phyloP scores from a whole-genome alignment of 2,888 invertebrate species.

The Orthosia cruda region DNA sequence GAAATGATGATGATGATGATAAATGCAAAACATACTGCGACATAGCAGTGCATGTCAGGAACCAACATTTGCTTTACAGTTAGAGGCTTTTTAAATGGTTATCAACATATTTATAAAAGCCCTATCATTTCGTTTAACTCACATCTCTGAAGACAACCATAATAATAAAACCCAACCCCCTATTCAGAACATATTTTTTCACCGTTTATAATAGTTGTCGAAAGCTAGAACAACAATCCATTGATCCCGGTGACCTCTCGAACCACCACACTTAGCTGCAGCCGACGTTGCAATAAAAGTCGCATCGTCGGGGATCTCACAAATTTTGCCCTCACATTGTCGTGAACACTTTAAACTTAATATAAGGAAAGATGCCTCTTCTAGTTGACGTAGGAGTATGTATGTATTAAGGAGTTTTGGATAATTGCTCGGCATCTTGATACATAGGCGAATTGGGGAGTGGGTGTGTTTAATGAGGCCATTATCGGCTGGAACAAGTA shows the following conservation, averaged over 20 bases:
- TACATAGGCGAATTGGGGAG: not conserved
- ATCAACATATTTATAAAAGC: no score
- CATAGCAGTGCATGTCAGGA: no score
- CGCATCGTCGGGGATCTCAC: slow-evolving; percentile 50
- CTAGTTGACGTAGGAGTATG: not conserved
- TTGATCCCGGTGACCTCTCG: slow-evolving; percentile 28
- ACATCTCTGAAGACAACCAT: not conserved
- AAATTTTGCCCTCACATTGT: slow-evolving; percentile 50
- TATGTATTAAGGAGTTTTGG: slow-evolving; percentile 4
- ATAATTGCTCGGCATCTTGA: slow-evolving; percentile 29
- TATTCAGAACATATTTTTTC: slow-evolving; percentile 31
- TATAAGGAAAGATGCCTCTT: slow-evolving; percentile 28
- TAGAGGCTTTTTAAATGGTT: no score
- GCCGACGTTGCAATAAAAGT: slow-evolving; percentile 64
- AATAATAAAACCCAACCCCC: slow-evolving; percentile 20
- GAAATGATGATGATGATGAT: no score
- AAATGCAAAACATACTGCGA: no score
- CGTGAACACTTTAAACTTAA: slow-evolving; percentile 10
- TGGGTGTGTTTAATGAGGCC: slow-evolving; percentile 1
- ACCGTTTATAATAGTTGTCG: slow-evolving; percentile 43
- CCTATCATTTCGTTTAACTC: not conserved
- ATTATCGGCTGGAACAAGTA: not conserved
- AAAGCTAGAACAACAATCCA: slow-evolving; percentile 35
- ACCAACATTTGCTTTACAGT: no score
- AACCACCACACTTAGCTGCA: slow-evolving; percentile 56